Evolutionary conservation across 1,140 invertebrate genomes (phyloP), one percentile per base, ranked within the genome.

Genomic region (Leptinotarsa texana): DNA sequence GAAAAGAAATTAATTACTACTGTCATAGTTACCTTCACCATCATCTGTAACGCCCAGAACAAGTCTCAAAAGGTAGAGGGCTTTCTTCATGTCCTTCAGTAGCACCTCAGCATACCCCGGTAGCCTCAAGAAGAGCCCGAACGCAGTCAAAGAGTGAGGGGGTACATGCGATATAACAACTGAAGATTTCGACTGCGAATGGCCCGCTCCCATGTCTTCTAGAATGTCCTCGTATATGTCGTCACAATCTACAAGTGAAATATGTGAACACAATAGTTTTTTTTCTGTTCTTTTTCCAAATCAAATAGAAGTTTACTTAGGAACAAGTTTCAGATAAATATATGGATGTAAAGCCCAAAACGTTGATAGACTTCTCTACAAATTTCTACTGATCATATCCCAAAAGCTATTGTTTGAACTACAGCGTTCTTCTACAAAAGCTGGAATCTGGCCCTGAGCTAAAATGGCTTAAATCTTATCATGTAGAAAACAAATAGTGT

Each of bases 101-200:
- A 98, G 82, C 4, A 95, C 93, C 83, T 95, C 94, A 1, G 95
- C 95, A 84, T 97, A 98, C 5, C 95, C 93, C 0, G 95, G 95
- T 73, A 98, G 85, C 63, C 95, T 88, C 11, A 98, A 87, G 82
- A 98, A 95, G 17, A 97, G 86, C 5, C 94, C 94, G 84, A 98
- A 96, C 2, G 96, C 95, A 13, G 94, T 92, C 42, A 98, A 87
- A 33, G 95, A 96, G 86, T 97, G 95, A 22, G 94, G 92, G 3
- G 96, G 95, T 47, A 97, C 93, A 78, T 90, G 83, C 27, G 87
- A 83, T 65, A 86, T 78, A 24, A 80, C 63, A 18, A 75, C 77
- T 4, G 78, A 69, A 13, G 77, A 77, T 67, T 86, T 87, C 27
- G 86, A 84, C 3, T 86, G 81, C 1, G 86, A 80, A 75, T 83